Base-by-base conservation (phyloP, 1,140 invertebrate species). In the Ips typographus region DNA sequence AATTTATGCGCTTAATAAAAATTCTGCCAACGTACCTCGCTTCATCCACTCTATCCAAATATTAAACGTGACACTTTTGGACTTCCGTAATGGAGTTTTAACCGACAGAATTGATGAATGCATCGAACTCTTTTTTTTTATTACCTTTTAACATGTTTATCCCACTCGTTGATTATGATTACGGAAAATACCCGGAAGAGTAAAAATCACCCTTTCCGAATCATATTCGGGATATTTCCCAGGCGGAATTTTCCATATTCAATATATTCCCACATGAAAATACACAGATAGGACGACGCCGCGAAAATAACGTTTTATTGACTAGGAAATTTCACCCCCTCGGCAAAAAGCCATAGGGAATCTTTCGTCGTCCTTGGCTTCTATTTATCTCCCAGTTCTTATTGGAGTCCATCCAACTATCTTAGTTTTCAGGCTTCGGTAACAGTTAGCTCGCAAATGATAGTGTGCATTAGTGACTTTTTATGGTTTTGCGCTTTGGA, bases 261-360 rank as follows among this genome's bases (percentile, higher is more conserved):
- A 65, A 66, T 66, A 44, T 40, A 66, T 58, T 66, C 22, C 55
- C 64, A 66, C 52, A 57, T 66, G 42, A 49, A 66, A 58, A 47
- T 44, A 47, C 43, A 58, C 64, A 58, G n/a, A 58, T 58, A 49
- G n/a, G 55, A 47, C 53, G n/a, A 39, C 36, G 62, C n/a, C 43
- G 49, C 3, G 62, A 57, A 58, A 58, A 66, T 66, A 66, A 66
- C 47, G 40, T 58, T 66, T 66, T 64, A 55, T 64, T 55, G 49
- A 42, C 62, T 64, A 1, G 47, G 40, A 64, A 42, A 42, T 60
- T 60, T 55, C 52, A 22, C 47, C 41, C 3, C 41, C 8, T 36
- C 22, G 6, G 38, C 49, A 64, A 64, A 64, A 64, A 62, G 8
- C 39, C 60, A 38, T 47, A 1, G 6, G 60, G 58, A 40, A 44